Conservation (phyloP, 2,888 invertebrate genomes). For the Nebria brevicollis region DNA sequence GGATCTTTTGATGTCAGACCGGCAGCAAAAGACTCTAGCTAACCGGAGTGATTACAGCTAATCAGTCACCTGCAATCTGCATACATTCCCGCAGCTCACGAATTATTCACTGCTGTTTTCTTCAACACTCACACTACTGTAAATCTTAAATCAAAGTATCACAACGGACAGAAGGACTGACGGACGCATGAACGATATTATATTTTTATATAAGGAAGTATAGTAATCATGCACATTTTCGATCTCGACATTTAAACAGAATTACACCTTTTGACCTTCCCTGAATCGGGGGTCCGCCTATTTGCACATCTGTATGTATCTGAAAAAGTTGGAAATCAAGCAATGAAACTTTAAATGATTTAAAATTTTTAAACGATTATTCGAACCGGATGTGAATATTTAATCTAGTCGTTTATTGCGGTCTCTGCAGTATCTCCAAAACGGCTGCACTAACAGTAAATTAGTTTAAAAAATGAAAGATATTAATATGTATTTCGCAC, state of each 20-base stretch:
- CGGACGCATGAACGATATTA: constrained; percentile 26
- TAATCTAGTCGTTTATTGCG: no score
- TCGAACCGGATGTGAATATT: no score
- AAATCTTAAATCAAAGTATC: constrained; percentile 42
- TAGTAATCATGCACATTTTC: neutral
- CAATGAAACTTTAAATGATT: no score
- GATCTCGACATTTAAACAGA: neutral
- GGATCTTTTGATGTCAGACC: constrained; percentile 57
- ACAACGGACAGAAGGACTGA: neutral
- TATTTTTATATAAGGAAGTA: neutral
- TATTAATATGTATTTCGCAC: no score
- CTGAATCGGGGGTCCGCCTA: no score
- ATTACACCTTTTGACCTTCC: no score
- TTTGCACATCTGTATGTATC: no score
- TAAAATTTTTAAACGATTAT: no score
- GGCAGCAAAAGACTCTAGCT: constrained; percentile 50
- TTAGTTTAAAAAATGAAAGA: no score
- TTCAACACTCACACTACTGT: constrained; percentile 24
- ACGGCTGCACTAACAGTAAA: no score
- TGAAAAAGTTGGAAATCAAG: no score
- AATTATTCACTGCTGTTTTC: constrained; percentile 50
- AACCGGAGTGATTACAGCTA: constrained; percentile 56
- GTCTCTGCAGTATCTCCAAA: no score
- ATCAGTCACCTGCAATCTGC: constrained; percentile 58
- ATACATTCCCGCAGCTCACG: constrained; percentile 52